Percentiles rank a stretch among this genome's conserved stretches.
These are phyloP conservation scores for Acromyrmex echinatior DNA, from an alignment of 1,140 invertebrate genomes.

Conservation along the genomic window DNA sequence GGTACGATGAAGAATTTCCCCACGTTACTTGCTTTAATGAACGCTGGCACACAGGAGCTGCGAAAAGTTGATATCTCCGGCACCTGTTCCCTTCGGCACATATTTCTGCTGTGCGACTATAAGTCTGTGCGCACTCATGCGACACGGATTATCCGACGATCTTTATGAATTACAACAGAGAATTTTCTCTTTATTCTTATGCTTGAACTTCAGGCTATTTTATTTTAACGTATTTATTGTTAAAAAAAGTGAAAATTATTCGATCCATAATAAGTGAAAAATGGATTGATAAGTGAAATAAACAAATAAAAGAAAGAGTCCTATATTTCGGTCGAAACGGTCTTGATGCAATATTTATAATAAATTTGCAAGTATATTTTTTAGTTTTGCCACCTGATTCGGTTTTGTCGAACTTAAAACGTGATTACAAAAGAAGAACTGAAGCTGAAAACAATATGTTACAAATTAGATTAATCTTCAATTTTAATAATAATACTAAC, in stretches of 20 bases:
- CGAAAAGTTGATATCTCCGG: constrained; percentile 62
- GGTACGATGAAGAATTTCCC: constrained; percentile 33
- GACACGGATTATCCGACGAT: constrained; percentile 43
- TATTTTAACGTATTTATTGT: constrained; percentile 18
- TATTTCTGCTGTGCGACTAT: constrained; percentile 28
- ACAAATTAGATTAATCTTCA: no score
- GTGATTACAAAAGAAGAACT: no score
- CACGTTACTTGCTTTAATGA: constrained; percentile 51
- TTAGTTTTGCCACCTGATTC: no score
- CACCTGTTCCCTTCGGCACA: constrained; percentile 60
- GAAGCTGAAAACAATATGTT: no score
- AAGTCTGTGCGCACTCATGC: constrained; percentile 20
- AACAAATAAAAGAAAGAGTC: no score
- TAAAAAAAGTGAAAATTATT: not conserved
- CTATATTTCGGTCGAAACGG: no score
- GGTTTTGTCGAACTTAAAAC: no score
- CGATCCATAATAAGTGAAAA: not conserved
- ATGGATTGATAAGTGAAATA: no score
- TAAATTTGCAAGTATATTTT: no score
- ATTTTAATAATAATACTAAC: no score
- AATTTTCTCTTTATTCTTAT: not conserved
- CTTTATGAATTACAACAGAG: constrained; percentile 15
- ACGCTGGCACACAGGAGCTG: constrained; percentile 50
- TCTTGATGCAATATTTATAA: no score
- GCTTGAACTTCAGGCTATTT: not conserved